phyloP scores from a whole-genome alignment of 2,113 vertebrate species.

The Orycteropus afer region DNA sequence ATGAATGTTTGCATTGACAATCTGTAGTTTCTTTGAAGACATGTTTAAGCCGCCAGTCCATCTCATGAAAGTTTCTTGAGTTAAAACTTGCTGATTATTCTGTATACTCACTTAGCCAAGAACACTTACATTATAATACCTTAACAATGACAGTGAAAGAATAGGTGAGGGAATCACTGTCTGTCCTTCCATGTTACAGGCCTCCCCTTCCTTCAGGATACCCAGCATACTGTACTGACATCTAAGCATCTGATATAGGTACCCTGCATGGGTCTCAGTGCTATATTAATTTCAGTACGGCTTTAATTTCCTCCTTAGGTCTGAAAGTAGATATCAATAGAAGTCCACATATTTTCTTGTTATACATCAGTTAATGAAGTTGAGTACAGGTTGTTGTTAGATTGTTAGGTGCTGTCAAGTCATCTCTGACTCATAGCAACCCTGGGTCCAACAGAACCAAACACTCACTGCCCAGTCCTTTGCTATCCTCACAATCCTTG shows the following conservation, averaged over 20 bases:
- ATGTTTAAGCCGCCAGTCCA: background rate
- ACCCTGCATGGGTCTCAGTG: background rate
- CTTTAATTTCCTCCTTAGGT: slow-evolving; percentile 30
- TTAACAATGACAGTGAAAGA: background rate
- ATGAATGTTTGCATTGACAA: background rate
- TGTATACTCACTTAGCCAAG: background rate
- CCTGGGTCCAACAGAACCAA: too few species aligned
- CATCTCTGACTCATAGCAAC: too few species aligned
- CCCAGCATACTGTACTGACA: background rate
- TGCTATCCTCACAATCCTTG: too few species aligned
- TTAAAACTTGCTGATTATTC: background rate
- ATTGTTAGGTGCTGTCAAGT: too few species aligned
- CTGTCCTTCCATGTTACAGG: background rate
- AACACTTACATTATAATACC: background rate
- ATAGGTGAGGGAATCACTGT: background rate
- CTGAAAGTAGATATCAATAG: slow-evolving; percentile 7
- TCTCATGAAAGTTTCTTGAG: background rate
- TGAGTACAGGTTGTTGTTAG: too few species aligned
- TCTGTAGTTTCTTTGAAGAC: background rate
- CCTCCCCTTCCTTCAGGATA: background rate
- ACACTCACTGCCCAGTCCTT: too few species aligned
- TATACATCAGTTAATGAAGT: background rate
- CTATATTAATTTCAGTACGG: background rate
- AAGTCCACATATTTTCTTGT: slow-evolving; percentile 22
- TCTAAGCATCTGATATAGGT: background rate